Base-by-base conservation (phyloP, 2,888 invertebrate species). In the Hypomecis atomaria region DNA sequence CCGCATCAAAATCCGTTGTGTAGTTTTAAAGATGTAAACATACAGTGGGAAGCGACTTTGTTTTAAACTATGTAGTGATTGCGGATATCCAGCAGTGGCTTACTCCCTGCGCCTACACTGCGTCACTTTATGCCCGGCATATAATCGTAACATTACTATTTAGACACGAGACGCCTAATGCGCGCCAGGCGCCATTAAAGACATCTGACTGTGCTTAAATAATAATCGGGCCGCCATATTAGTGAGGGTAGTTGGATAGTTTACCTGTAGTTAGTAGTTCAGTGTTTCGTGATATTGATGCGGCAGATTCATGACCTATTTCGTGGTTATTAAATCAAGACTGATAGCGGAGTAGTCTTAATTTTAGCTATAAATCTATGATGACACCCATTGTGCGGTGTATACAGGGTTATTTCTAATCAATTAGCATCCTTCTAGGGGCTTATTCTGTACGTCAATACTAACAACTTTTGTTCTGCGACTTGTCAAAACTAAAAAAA, bases 131-230 rank as follows among this genome's bases (percentile, higher is more conserved):
- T 53, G 56, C 59, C 47, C 33, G 47, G 54, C 64, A 69, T 63
- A 66, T 67, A 70, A 67, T 65, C 55, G 69, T 67, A 60, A 62
- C 66, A 65, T 67, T 65, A 69, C 63, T 65, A 65, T 70, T 66
- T 70, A 64, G 59, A 53, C 48, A 58, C 53, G 61, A 61, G 60
- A 59, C 66, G 65, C 65, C 60, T 64, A 62, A 65, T 54, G 57
- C 49, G 36, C 13, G 49, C 60, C 70, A 61, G 65, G 58, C 65
- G 57, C 57, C 74, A 71, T 77, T 75, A 78, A 65, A 73, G 69
- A 75, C 78, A 80, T 76, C 76, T 77, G 79, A 75, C 74, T 66
- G 67, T 71, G 66, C 67, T 76, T 73, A 74, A 75, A 77, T 72
- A 73, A 69, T 79, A 78, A 79, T 78, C 72, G 73, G 70, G 72